Base-by-base conservation (phyloP, 2,888 invertebrate species). In the Platerodrilus igneus region DNA sequence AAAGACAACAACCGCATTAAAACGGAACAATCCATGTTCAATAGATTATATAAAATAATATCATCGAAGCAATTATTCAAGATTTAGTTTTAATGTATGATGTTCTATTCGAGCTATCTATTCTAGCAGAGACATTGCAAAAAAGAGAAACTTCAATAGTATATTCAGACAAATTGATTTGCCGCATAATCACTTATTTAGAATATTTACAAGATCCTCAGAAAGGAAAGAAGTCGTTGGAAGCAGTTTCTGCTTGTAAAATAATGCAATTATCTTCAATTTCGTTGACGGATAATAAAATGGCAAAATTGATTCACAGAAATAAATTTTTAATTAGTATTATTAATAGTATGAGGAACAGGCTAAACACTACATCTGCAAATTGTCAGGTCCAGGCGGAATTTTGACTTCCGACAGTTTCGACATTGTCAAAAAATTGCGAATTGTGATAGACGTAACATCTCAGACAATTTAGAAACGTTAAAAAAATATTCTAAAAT, bases 111-210 rank as follows among this genome's bases (percentile, higher is more conserved):
- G n/a, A n/a, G n/a, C n/a, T n/a, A n/a, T n/a, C n/a, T n/a, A 6
- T 26, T 26, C 26, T 26, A 11, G 11, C 26, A 26, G 26, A n/a
- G n/a, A n/a, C 26, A 11, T 26, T 26, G 10, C 26, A 26, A 26
- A 26, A 26, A 6, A 26, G 26, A 26, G 26, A 26, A 26, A 26
- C 26, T n/a, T n/a, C n/a, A n/a, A n/a, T n/a, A n/a, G n/a, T n/a
- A n/a, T n/a, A n/a, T n/a, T n/a, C n/a, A n/a, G 26, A 26, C 26
- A 26, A 10, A 26, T 26, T 26, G 13, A 26, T 26, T 26, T 9
- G 26, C 10, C 26, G 26, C 26, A 26, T 14, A 26, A 26, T 26
- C 13, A 26, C 4, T 26, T 26, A 26, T 26, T 26, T 26, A 11
- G 26, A 26, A 26, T 10, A 26, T 26, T 26, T 26, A 11, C 11